Conservation (phyloP, 2,888 invertebrate genomes). For the Tricholauxania praeusta region DNA sequence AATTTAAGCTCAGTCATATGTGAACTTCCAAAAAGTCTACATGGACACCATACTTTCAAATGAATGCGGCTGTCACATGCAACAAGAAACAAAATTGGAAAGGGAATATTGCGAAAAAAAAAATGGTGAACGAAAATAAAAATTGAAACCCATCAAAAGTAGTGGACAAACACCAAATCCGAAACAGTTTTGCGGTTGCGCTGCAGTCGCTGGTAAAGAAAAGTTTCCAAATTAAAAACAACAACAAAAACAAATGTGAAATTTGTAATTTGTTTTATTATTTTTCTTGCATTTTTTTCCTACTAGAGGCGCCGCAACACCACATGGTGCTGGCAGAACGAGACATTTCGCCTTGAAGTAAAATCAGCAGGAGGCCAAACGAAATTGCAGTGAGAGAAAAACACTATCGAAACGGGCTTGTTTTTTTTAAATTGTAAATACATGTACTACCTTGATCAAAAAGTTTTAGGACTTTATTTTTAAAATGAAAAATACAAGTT, state of each 20-base stretch:
- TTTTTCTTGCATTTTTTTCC: conserved; percentile 1
- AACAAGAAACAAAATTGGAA: neutral
- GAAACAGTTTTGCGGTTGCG: conserved; percentile 29
- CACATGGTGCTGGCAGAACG: conserved; percentile 26
- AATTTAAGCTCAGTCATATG: conserved; percentile 18
- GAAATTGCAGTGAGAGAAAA: neutral
- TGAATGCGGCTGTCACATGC: conserved; percentile 27
- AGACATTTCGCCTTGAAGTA: neutral
- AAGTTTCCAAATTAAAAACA: conserved; percentile 35
- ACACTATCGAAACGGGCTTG: too few relatives aligned
- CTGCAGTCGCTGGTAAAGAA: conserved; percentile 31
- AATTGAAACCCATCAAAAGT: conserved; percentile 17
- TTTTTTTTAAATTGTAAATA: too few relatives aligned
- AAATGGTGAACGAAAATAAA: conserved; percentile 11
- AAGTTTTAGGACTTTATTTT: too few relatives aligned
- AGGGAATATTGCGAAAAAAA: too few relatives aligned
- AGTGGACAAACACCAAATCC: conserved; percentile 25
- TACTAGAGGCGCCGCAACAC: conserved; percentile 17
- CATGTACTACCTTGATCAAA: too few relatives aligned
- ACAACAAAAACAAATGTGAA: conserved; percentile 16
- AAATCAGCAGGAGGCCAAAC: neutral
- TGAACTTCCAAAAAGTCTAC: conserved; percentile 2
- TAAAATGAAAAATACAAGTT: too few relatives aligned
- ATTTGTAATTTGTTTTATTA: conserved; percentile 33
- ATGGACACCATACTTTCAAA: neutral